Evolutionary conservation across 2,888 invertebrate species (phyloP), one percentile per base, ranked within the genome.

Genomic region (Neoascia interrupta): DNA sequence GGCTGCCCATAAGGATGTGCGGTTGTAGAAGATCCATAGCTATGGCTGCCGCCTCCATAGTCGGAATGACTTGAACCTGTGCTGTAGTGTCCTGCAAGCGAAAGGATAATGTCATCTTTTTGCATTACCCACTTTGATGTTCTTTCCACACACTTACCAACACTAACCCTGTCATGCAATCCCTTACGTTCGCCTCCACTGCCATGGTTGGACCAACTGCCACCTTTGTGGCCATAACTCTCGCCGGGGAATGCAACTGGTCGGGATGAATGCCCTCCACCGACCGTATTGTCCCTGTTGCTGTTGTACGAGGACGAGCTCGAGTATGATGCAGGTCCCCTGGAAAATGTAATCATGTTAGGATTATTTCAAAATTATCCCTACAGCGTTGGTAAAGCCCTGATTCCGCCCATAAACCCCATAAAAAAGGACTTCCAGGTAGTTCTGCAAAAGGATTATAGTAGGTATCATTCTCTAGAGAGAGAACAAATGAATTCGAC

Each of bases 41-140:
- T 84, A 68, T 85, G 85, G 34, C 81, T 82, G 11, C 82, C 83
- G 11, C 88, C 91, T 3, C 88, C 91, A 87, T 88, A 87, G 6
- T 79, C 80, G 10, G 49, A 47, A 19, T 74, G 74, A 18, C 56
- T 45, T 18, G 54, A 26, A 39, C 13, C 53, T 5, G 53, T 31
- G 26, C 45, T 60, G 19, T 66, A 66, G 60, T 79, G 73, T 61
- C 66, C 79, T 79, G 49, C 11, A 56, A 49, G 28, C 47, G 8
- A 47, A 76, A n/a, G n/a, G 26, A 26, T 5, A 31, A 2, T n/a
- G 31, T 4, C 8, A 6, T 6, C 28, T 45, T 47, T 41, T 28
- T 19, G 34, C n/a, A n/a, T 10, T 49, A 39, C 36, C 28, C 51
- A 31, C 64, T 5, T 31, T 53, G 21, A 16, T 31, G 36, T n/a